Evolutionary conservation across 2,113 vertebrate genomes (phyloP), one percentile per base, ranked within the genome.

Genomic region (Bolborhynchus lineola): DNA sequence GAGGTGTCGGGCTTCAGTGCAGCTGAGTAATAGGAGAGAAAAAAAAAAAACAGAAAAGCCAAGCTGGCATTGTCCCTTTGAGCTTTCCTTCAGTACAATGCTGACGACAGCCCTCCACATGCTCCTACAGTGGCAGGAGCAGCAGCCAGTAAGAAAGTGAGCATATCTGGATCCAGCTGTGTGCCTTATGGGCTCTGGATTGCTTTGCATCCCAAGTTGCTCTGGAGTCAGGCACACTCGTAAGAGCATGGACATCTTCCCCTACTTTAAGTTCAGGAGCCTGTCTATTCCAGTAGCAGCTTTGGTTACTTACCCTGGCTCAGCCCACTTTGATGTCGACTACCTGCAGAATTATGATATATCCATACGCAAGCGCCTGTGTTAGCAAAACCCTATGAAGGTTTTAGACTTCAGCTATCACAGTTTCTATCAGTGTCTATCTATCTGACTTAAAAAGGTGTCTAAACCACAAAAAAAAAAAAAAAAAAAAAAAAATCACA

Each of bases 1-100:
- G 92, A 95, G 86, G 94, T 39, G 82, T 96, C 88, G 7, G 96
- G 93, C 95, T 97, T 95, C 84, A 95, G 91, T 96, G 95, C 55
- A 42, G 94, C 96, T 94, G 91, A 97, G 88, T 88, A 83, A 87
- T 80, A 79, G 47, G 0, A 5, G 9, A 42, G 44, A 35, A 47
- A 81, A 49, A 33, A 47, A 81, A 49, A 59, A 47, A n/a, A 33
- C 60, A 75, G 44, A 7, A 10, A 46, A 67, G 15, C 49, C 82
- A 93, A 64, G 53, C 95, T 89, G 62, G 71, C 57, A 18, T 82
- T 47, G 5, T 87, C 89, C 91, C 74, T 67, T 94, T 93, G 77
- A 72, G 69, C 85, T 80, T 68, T 89, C 39, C 60, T 71, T 81
- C 4, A 3, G 49, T 57, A 55, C 55, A 64, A 44, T 35, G 92